Base-by-base conservation (phyloP, 2,797 vertebrate genomes). In the Crossoptilon crossoptilon region DNA sequence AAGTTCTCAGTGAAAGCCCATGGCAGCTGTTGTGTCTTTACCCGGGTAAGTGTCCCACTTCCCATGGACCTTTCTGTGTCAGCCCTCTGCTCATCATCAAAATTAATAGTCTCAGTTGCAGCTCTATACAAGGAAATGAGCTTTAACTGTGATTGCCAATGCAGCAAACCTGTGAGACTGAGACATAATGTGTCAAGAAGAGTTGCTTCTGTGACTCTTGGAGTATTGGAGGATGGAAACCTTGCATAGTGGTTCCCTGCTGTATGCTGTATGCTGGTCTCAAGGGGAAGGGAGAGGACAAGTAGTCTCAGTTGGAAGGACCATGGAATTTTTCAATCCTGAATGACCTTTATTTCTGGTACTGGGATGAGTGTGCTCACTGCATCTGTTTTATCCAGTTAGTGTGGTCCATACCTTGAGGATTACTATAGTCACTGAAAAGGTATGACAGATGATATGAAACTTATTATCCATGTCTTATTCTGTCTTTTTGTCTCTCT, bases 21-120 rank as follows among this genome's bases (percentile, higher is more conserved):
- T 0, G 97, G 97, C 84, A 85, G 89, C 72, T 96, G 97, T 1
- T 98, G 97, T 84, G 96, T 97, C 75, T 97, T 98, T 58, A 83
- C 97, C 41, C 96, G 84, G 97, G 98, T 98, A 82, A 82, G 97
- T 64, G 49, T 44, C 27, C 26, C 5, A 8, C 8, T 27, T 49
- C 35, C 33, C 74, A 49, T 27, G 44, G 43, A 44, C 11, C 15
- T 44, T 75, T 49, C 62, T 71, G 27, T 76, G 62, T 35, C 11
- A 83, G 49, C 37, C 6, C 11, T 59, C 51, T 62, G 48, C 37
- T 72, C 33, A 59, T 66, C 46, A 7, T 6, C 31, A n/a, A 60
- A 82, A 7, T 10, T 22, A 46, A 35, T 26, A 14, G 15, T 35
- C 35, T 69, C 33, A 3, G 0, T 11, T 93, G 84, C 31, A 76